These are phyloP conservation scores for Calephelis perditalis DNA, from an alignment of 2,888 invertebrate species.

Conservation along the genomic window DNA sequence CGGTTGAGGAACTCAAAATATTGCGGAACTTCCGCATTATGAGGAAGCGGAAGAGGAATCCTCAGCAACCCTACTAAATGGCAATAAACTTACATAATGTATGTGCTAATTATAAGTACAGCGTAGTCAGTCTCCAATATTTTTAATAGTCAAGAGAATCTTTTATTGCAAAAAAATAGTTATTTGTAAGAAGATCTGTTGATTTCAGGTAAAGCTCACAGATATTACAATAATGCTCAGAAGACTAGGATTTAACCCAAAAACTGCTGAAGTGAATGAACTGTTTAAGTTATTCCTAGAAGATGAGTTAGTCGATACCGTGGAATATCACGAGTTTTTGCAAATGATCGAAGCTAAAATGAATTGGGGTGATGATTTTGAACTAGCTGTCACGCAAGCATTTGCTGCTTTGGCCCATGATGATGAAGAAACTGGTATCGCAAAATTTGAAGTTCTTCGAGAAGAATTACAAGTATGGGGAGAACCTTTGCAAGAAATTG, in stretches of 20 bases:
- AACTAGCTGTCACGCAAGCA: conserved; percentile 51
- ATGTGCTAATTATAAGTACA: too few species aligned
- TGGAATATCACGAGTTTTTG: conserved; percentile 60
- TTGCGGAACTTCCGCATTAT: too few species aligned
- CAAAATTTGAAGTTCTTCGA: conserved; percentile 48
- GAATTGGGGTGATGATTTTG: conserved; percentile 62
- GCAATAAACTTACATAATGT: too few species aligned
- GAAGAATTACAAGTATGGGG: conserved; percentile 61
- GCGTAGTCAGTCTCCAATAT: too few species aligned
- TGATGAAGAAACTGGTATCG: conserved; percentile 51
- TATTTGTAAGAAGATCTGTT: not conserved
- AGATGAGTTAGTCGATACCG: conserved; percentile 61
- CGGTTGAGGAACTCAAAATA: too few species aligned
- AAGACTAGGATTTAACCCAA: conserved; percentile 65
- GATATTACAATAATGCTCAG: conserved; percentile 57
- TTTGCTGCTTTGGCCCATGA: conserved; percentile 59
- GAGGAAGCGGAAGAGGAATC: too few species aligned
- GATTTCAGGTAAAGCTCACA: conserved; percentile 45
- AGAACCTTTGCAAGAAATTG: conserved; percentile 55
- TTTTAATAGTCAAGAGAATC: too few species aligned
- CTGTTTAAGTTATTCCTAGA: conserved; percentile 53
- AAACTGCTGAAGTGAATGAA: conserved; percentile 49
- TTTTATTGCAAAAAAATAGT: too few species aligned
- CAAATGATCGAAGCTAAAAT: conserved; percentile 70
- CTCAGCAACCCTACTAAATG: too few species aligned